Evolutionary conservation across 2,113 vertebrate species (phyloP).

Genomic region (Leptobrachium ailaonicum): DNA sequence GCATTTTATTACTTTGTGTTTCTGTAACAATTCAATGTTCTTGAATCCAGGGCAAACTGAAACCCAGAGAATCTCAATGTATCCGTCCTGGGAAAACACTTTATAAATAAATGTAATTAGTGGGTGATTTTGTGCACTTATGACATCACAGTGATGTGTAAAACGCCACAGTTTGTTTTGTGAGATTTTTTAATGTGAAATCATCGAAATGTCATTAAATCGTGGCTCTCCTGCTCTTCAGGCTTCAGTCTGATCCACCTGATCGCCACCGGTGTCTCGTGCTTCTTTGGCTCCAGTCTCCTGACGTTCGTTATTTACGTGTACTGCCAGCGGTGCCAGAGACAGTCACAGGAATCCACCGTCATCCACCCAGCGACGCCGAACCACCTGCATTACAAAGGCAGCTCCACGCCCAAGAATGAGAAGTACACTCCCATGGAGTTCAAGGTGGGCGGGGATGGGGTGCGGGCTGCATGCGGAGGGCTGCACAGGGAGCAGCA

Average conservation of each 20-base stretch:
- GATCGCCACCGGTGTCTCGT: constrained; percentile 91
- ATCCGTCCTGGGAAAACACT: no score
- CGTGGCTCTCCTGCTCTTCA: constrained; percentile 51
- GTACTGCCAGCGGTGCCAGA: constrained; percentile 91
- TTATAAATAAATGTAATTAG: no score
- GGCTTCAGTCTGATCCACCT: constrained; percentile 93
- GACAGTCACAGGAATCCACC: constrained; percentile 92
- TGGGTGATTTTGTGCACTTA: no score
- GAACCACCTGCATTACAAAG: constrained; percentile 97
- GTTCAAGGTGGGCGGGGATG: constrained; percentile 81
- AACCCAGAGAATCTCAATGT: no score
- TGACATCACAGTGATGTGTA: no score
- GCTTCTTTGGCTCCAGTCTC: constrained; percentile 92
- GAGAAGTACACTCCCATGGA: constrained; percentile 99
- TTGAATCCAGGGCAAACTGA: no score
- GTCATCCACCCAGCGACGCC: constrained; percentile 95
- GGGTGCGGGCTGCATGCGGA: constrained; percentile 1
- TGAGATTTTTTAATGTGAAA: no score
- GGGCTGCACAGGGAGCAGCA: background rate
- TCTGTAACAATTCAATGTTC: no score
- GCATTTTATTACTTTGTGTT: no score
- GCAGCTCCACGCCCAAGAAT: constrained; percentile 94
- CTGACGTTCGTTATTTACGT: constrained; percentile 91
- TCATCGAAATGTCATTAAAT: background rate
- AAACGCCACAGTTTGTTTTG: no score